phyloP scores from a whole-genome alignment of 37 sponge, comb jelly and placozoan species.

The Tethya wilhelma region DNA sequence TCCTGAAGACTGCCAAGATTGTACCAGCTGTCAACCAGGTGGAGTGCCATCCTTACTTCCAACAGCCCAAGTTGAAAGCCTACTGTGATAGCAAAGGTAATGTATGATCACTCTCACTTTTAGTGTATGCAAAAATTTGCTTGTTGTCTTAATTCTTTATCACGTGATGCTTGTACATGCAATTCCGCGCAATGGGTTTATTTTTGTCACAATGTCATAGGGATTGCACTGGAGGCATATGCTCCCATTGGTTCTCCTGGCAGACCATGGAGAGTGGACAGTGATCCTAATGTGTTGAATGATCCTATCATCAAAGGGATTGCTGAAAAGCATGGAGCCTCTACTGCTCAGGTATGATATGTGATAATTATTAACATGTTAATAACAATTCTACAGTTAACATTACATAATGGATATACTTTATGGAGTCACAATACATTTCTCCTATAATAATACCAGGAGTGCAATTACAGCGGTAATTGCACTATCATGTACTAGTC shows the following conservation, averaged over 20 bases:
- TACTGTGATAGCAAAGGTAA: conserved; percentile 84
- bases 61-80: conserved; percentile 80
- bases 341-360: conserved; percentile 74
- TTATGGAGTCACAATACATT: too few species aligned
- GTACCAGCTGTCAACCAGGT: conserved; percentile 93
- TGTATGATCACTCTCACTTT: neutral
- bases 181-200: too few species aligned
- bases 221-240: conserved; percentile 81
- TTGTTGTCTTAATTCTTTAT: neutral
- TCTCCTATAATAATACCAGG: too few species aligned
- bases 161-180: too few species aligned
- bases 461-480: too few species aligned
- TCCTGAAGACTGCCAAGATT: conserved; percentile 81
- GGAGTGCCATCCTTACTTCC: conserved; percentile 87
- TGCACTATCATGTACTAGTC: too few species aligned
- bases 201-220: conserved; percentile 1
- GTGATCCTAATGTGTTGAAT: conserved; percentile 60
- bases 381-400: too few species aligned
- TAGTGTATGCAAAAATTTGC: too few species aligned
- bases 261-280: conserved; percentile 22
- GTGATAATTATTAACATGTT: too few species aligned
- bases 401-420: too few species aligned
- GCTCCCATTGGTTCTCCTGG: conserved; percentile 83
- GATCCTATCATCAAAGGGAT: conserved; percentile 70
- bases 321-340: conserved; percentile 58